phyloP scores from a whole-genome alignment of 2,113 vertebrate genomes.

The Gyps fulvus region DNA sequence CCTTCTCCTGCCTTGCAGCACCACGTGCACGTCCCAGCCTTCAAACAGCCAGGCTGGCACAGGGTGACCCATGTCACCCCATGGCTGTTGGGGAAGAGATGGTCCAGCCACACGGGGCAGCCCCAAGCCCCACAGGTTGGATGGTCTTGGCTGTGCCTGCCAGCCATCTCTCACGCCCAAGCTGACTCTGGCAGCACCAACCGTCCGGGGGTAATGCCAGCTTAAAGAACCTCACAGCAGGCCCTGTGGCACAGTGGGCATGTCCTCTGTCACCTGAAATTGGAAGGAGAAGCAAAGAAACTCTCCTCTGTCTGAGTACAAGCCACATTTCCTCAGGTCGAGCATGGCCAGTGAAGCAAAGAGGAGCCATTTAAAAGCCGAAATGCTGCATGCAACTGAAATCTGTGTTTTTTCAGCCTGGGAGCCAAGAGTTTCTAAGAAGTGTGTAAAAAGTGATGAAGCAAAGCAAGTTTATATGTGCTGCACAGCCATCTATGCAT shows the following conservation, averaged over 20 bases:
- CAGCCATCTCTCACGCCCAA: not conserved
- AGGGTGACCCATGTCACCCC: not conserved
- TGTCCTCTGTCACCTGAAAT: not conserved
- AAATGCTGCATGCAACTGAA: not conserved
- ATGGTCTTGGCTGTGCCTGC: not conserved
- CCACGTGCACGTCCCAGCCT: not conserved
- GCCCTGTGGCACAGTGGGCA: not conserved
- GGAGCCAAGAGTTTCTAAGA: not conserved
- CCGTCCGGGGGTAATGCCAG: not conserved
- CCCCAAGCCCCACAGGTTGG: not conserved
- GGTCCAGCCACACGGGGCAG: not conserved
- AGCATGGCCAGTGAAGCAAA: not conserved
- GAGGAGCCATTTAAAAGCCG: not conserved
- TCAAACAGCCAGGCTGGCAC: not conserved
- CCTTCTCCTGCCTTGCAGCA: not conserved
- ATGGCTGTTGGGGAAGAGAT: not conserved
- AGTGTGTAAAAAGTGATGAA: not conserved
- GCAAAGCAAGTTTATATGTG: accelerated
- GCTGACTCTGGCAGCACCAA: not conserved
- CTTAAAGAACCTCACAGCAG: not conserved
- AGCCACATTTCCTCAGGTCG: not conserved
- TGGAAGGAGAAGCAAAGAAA: not conserved
- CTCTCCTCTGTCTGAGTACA: not conserved
- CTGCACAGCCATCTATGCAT: accelerated
- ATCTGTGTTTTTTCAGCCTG: not conserved